Percentiles rank a stretch among this genome's conserved stretches.
These are phyloP conservation scores for Silurus asotus DNA, from an alignment of 2,113 vertebrate genomes.

Conservation along the genomic window DNA sequence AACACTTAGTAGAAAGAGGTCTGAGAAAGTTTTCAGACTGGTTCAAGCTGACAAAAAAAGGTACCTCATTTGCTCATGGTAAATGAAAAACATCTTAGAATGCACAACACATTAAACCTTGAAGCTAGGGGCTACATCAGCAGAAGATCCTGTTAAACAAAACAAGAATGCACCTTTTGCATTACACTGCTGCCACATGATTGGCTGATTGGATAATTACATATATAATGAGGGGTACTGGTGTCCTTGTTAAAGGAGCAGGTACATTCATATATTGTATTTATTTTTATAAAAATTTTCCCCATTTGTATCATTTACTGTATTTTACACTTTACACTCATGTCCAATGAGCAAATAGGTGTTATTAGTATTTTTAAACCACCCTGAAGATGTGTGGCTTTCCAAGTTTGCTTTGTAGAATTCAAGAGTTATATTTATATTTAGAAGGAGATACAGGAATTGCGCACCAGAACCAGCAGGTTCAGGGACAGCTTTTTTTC, in stretches of 20 bases:
- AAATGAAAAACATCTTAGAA: background rate
- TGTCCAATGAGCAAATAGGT: background rate
- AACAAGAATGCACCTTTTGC: background rate
- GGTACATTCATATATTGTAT: background rate
- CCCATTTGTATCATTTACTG: background rate
- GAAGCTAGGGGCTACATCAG: too few relatives aligned
- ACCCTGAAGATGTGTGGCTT: background rate
- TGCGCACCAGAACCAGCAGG: too few relatives aligned
- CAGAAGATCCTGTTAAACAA: background rate
- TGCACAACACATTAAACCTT: too few relatives aligned
- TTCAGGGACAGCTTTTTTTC: too few relatives aligned
- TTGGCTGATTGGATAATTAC: background rate
- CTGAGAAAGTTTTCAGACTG: background rate
- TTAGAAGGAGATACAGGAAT: too few relatives aligned
- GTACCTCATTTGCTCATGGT: background rate
- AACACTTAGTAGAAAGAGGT: conserved; percentile 12
- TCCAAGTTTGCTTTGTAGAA: background rate
- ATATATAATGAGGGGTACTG: background rate
- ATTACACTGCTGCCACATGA: background rate
- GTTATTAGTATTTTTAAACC: background rate
- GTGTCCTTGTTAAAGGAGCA: background rate
- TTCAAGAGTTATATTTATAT: too few relatives aligned
- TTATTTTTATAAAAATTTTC: background rate
- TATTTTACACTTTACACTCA: background rate
- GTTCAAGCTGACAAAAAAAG: background rate